phyloP scores from a whole-genome alignment of 2,888 invertebrate genomes.

The Stenotaenia linearis region DNA sequence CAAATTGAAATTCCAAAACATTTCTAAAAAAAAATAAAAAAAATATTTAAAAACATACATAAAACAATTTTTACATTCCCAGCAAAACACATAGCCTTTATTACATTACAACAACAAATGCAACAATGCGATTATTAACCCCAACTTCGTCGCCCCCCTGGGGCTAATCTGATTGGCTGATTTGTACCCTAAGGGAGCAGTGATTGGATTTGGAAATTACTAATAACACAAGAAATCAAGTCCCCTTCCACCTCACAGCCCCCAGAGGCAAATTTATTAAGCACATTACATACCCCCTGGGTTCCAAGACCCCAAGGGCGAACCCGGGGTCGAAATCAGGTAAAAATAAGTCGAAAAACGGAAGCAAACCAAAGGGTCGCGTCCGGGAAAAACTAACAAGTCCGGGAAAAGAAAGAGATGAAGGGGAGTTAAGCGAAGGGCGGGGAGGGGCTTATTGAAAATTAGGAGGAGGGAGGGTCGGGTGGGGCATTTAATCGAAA shows the following conservation, averaged over 20 bases:
- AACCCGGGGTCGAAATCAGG: neutral
- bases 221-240: slow-evolving; percentile 26
- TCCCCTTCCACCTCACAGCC: slow-evolving; percentile 19
- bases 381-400: slow-evolving; percentile 6
- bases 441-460: neutral
- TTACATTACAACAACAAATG: slow-evolving; percentile 7
- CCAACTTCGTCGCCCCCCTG: neutral
- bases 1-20: too few species aligned
- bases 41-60: too few species aligned
- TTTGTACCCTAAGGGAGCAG: slow-evolving; percentile 26
- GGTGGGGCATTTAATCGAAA: slow-evolving; percentile 23
- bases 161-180: slow-evolving; percentile 26
- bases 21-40: too few species aligned
- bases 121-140: slow-evolving; percentile 13
- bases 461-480: neutral
- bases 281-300: slow-evolving; percentile 12
- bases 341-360: neutral
- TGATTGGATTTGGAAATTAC: slow-evolving; percentile 26
- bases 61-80: too few species aligned
- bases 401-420: neutral
- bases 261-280: slow-evolving; percentile 13
- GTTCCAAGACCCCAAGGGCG: neutral
- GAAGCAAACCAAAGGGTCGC: neutral
- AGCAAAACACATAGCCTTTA: neutral
- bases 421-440: neutral